These are phyloP conservation scores for Brachynemurus nebulosus DNA, from an alignment of 2,888 invertebrate species.

Conservation along the genomic window DNA sequence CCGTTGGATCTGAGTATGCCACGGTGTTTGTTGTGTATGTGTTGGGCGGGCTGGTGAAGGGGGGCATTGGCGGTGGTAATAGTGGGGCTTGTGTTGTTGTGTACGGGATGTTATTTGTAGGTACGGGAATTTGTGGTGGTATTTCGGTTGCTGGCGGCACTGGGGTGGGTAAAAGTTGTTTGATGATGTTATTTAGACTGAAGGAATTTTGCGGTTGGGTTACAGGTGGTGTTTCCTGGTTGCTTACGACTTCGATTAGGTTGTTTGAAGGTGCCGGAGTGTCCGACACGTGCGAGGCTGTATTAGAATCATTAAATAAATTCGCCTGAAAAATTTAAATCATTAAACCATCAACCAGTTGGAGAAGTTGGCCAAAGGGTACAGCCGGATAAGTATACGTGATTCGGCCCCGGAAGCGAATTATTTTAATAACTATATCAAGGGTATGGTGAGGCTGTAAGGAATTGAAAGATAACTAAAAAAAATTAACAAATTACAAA, in stretches of 20 bases:
- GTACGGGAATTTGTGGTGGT: constrained; percentile 38
- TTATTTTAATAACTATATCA: no score
- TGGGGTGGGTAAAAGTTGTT: constrained; percentile 1
- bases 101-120: no score
- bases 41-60: constrained; percentile 24
- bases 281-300: constrained; percentile 6
- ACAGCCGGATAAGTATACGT: no score
- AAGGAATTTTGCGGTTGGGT: constrained; percentile 1
- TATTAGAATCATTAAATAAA: constrained; percentile 9
- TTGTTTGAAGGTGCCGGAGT: constrained; percentile 3
- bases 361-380: no score
- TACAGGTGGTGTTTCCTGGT: neutral
- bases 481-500: no score
- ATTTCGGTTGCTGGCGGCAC: constrained; percentile 34
- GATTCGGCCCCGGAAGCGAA: no score
- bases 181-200: constrained; percentile 9
- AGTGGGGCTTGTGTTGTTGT: constrained; percentile 31
- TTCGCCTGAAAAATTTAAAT: constrained; percentile 7
- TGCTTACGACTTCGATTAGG: constrained; percentile 9
- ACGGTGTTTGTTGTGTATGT: constrained; percentile 8
- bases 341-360: no score
- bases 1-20: constrained; percentile 15
- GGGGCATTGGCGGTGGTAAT: constrained; percentile 40
- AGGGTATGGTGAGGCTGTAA: no score
- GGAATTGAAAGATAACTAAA: no score